phyloP scores from a whole-genome alignment of 2,888 invertebrate species.

The Belgica antarctica region DNA sequence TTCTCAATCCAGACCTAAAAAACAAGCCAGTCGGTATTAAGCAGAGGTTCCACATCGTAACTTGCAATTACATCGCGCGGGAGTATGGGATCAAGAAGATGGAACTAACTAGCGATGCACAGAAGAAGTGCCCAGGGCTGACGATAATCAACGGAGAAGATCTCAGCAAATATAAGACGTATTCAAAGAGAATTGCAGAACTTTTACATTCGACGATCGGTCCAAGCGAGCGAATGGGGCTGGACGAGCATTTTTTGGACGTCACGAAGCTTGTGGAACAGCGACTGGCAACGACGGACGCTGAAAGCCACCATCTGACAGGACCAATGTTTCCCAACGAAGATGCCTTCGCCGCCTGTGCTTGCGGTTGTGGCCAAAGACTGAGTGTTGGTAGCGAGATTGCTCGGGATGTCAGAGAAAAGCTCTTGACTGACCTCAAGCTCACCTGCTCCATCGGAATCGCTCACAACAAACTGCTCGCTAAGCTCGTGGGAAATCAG shows the following conservation, averaged over 20 bases:
- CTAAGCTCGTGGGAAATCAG: slow-evolving; percentile 71
- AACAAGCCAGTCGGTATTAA: slow-evolving; percentile 73
- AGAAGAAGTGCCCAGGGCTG: slow-evolving; percentile 69
- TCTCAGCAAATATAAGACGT: slow-evolving; percentile 73
- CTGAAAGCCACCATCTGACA: slow-evolving; percentile 48
- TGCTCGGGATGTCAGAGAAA: slow-evolving; percentile 72
- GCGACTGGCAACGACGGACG: slow-evolving; percentile 48
- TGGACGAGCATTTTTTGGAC: slow-evolving; percentile 84
- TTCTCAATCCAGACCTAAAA: slow-evolving; percentile 66
- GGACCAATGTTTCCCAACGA: slow-evolving; percentile 62
- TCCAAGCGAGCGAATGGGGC: slow-evolving; percentile 74
- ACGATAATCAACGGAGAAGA: slow-evolving; percentile 80
- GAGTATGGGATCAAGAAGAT: slow-evolving; percentile 73
- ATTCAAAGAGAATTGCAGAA: slow-evolving; percentile 73
- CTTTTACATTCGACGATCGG: slow-evolving; percentile 65
- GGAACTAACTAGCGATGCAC: slow-evolving; percentile 73
- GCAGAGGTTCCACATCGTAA: slow-evolving; percentile 81
- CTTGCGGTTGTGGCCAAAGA: slow-evolving; percentile 71
- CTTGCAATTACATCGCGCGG: slow-evolving; percentile 79
- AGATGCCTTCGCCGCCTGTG: slow-evolving; percentile 60
- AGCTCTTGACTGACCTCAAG: slow-evolving; percentile 65
- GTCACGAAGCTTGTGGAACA: slow-evolving; percentile 66
- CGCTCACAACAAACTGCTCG: slow-evolving; percentile 78
- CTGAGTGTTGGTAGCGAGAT: slow-evolving; percentile 70
- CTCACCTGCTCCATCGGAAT: slow-evolving; percentile 80